Evolutionary conservation across 2,113 vertebrate genomes (phyloP), one percentile per base, ranked within the genome.

Genomic region (Paedocypris sp.): DNA sequence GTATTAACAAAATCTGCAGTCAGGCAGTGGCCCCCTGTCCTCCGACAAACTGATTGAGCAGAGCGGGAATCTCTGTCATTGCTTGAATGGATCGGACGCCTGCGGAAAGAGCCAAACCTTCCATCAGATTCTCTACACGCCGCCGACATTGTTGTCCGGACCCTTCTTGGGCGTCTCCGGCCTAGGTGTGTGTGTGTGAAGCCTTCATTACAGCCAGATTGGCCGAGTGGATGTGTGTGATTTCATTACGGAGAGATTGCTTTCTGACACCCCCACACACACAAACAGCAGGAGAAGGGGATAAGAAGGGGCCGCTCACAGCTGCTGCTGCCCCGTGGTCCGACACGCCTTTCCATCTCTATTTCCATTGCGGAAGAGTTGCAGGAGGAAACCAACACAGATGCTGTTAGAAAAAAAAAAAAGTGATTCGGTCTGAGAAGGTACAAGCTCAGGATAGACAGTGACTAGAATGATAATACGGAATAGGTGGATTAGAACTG

Each of bases 181-280:
- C 50, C 56, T 61, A 65, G 66, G 57, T 72, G 70, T 57, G 59
- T 52, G 46, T 43, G 61, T 43, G 9, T 18, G 51, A 61, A 61
- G 26, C 45, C 52, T 68, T 68, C 66, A 72, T 72, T 72, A 72
- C 32, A 36, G 6, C n/a, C 5, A 64, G 42, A 71, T 67, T 63
- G 69, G 64, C 20, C 70, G 65, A 62, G 70, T 72, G 70, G 60
- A 52, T 57, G 38, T 65, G 62, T 43, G 15, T 57, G 51, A 64
- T 68, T 72, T 72, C 70, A 72, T 72, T 68, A 72, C 51, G 20
- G 10, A 58, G 66, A 72, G 70, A 72, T 72, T 72, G 70, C 61
- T 68, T 72, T 72, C 50, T 68, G 50, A 39, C 50, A 32, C 22
- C 31, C 9, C 18, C 22, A 28, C 45, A 49, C 25, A 32, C 48